These are phyloP conservation scores for Hirundichthys speculiger DNA, from an alignment of 2,113 vertebrate species.

Conservation along the genomic window DNA sequence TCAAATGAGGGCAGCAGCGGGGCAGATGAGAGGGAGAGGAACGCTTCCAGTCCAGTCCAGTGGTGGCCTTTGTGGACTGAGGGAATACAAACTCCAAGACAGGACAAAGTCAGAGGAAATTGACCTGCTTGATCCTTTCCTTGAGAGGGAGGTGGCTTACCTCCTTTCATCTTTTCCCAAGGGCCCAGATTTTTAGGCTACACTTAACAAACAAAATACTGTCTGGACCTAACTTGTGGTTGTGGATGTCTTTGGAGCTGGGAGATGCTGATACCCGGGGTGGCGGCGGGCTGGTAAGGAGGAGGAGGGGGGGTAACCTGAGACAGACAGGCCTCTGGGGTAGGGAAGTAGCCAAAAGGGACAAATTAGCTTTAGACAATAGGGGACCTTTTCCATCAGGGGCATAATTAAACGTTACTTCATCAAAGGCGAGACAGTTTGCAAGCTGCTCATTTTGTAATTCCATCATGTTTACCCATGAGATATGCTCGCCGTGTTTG, in stretches of 20 bases:
- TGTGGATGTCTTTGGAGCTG: constrained; percentile 59
- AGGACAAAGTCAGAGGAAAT: constrained; percentile 83
- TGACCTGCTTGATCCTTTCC: constrained; percentile 84
- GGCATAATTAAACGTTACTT: constrained; percentile 93
- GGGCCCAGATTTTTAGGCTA: constrained; percentile 76
- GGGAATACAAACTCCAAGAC: constrained; percentile 81
- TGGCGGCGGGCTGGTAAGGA: constrained; percentile 70
- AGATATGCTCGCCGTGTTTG: constrained; percentile 77
- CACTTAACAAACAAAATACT: constrained; percentile 85
- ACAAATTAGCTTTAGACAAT: constrained; percentile 90
- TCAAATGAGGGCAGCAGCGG: constrained; percentile 77
- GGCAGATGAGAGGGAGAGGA: constrained; percentile 65
- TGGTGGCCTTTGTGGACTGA: constrained; percentile 79
- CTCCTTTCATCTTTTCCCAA: constrained; percentile 81
- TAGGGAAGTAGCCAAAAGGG: constrained; percentile 86
- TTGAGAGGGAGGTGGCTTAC: constrained; percentile 70
- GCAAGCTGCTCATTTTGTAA: constrained; percentile 93
- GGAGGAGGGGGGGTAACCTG: constrained; percentile 74
- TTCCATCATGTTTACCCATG: constrained; percentile 86
- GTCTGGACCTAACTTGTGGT: constrained; percentile 69
- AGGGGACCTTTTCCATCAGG: constrained; percentile 89
- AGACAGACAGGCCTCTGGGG: constrained; percentile 78
- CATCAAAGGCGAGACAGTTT: constrained; percentile 93
- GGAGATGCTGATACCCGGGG: constrained; percentile 71
- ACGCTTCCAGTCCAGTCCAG: constrained; percentile 72